phyloP scores from a whole-genome alignment of 2,113 vertebrate species.

The Albula glossodonta region DNA sequence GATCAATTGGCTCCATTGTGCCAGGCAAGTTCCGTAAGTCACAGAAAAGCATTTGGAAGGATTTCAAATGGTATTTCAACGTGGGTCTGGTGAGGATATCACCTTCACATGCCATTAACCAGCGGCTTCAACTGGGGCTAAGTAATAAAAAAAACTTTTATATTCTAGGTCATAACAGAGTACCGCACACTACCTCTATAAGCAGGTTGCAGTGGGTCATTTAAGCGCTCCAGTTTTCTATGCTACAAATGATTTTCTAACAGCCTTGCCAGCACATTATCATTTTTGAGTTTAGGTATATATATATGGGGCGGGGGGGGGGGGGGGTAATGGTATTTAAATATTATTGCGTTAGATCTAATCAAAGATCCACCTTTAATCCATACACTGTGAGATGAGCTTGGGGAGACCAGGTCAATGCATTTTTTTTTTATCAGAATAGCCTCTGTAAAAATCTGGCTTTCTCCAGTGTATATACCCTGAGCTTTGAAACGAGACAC shows the following conservation, averaged over 20 bases:
- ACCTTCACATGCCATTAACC: neutral
- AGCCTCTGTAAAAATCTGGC: neutral
- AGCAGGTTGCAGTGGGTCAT: neutral
- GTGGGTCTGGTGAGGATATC: neutral
- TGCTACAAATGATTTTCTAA: neutral
- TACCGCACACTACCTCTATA: neutral
- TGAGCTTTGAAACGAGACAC: neutral
- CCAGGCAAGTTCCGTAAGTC: no score
- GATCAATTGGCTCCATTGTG: no score
- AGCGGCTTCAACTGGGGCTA: neutral
- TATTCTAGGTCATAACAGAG: neutral
- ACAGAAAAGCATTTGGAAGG: no score
- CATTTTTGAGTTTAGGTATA: neutral
- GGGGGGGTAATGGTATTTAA: no score
- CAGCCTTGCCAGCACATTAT: neutral
- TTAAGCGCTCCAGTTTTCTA: neutral
- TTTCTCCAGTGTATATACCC: neutral
- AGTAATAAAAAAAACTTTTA: neutral
- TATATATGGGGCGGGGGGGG: neutral
- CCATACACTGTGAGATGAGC: neutral
- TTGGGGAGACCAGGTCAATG: neutral
- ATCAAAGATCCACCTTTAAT: neutral
- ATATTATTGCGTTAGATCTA: neutral
- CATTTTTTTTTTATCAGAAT: neutral
- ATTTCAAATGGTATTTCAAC: no score